Base-by-base conservation (phyloP, 1,140 invertebrate genomes). In the Zaprionus gabonicus region DNA sequence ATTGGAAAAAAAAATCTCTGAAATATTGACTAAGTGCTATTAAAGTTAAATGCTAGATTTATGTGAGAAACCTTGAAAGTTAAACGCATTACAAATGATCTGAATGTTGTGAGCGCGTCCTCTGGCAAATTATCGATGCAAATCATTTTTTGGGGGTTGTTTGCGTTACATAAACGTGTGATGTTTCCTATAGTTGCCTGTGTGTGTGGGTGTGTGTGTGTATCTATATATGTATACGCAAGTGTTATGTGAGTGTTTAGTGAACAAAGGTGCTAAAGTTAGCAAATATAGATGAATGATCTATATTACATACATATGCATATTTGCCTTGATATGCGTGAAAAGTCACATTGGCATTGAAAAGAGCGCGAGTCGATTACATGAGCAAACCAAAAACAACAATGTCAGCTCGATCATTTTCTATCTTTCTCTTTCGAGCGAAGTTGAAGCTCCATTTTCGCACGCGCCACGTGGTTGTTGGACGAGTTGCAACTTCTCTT, bases 161-260 rank as follows among this genome's bases (percentile, higher is more conserved):
- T 78, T 63, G 68, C 60, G 59, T 88, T 88, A 88, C 81, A 90
- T 88, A 88, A 88, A 88, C 81, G 80, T 76, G 62, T 81, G 70
- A 73, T 10, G 38, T 13, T 28, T 27, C 38, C 49, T 78, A 74
- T 74, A 65, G 68, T 53, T 66, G 60, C 60, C 55, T 59, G 53
- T 71, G 53, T 74, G 53, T 60, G 53, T 71, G 53, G 71, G 53
- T 60, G 53, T 41, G 64, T 57, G 28, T 79, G 68, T 64, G 46
- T 57, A 58, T 65, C 4, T 27, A 31, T 41, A 17, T 71, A 28
- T 64, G 15, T 62, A 27, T 67, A 51, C 51, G 53, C 23, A 20
- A 58, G 31, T 66, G 78, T 69, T 71, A 53, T 65, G 25, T 65
- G 17, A 28, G 27, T 25, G 17, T n/a, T 44, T 13, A 57, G 53